Percentiles rank a stretch among this genome's conserved stretches.
phyloP scores from a whole-genome alignment of 2,888 invertebrate species.

The Steinernema scapterisci region DNA sequence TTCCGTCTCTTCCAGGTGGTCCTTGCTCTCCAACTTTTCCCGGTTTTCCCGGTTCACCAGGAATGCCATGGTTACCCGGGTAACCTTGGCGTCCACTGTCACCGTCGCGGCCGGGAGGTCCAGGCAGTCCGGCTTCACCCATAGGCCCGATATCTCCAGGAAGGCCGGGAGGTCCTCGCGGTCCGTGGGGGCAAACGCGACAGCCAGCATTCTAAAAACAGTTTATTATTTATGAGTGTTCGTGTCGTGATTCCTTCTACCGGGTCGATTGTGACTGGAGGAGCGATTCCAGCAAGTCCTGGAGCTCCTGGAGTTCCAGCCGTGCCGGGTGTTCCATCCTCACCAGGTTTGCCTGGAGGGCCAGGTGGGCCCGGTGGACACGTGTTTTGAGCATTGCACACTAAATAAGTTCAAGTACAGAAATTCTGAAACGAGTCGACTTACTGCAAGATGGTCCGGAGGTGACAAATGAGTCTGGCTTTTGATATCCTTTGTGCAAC shows the following conservation, averaged over 20 bases:
- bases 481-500: conserved; percentile 45
- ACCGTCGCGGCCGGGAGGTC: conserved; percentile 43
- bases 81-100: conserved; percentile 52
- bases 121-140: conserved; percentile 37
- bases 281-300: conserved; percentile 47
- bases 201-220: conserved; percentile 41
- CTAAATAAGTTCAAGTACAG: conserved; percentile 33
- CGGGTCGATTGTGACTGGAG: conserved; percentile 49
- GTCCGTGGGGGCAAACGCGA: conserved; percentile 47
- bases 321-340: conserved; percentile 36
- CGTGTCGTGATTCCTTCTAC: conserved; percentile 30
- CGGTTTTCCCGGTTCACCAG: conserved; percentile 43
- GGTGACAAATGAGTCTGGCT: conserved; percentile 42
- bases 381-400: conserved; percentile 47
- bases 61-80: conserved; percentile 39
- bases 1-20: conserved; percentile 44
- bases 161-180: conserved; percentile 41
- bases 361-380: conserved; percentile 52
- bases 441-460: conserved; percentile 46
- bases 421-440: neutral
- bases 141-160: conserved; percentile 42
- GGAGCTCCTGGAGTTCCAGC: conserved; percentile 43
- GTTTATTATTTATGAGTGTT: neutral
- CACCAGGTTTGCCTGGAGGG: conserved; percentile 44
- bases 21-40: conserved; percentile 45